Evolutionary conservation across 1,140 invertebrate genomes (phyloP).

Genomic region (Cydia fagiglandana): DNA sequence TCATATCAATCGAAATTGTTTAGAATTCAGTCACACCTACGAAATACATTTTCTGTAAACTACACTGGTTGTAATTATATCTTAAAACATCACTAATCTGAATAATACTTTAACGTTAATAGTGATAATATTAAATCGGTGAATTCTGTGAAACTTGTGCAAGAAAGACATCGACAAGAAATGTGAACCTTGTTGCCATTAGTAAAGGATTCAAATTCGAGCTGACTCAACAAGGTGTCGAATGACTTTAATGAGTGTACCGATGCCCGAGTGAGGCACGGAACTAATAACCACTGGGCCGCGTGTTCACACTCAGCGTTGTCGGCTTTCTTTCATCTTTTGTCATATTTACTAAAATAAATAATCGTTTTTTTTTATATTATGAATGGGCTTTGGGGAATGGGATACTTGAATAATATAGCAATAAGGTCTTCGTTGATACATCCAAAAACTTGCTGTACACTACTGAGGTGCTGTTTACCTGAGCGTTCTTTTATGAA

Average conservation of each 20-base stretch:
- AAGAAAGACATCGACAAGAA: neutral
- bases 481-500: too few species aligned
- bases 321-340: constrained; percentile 4
- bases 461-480: too few species aligned
- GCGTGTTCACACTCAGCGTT: neutral
- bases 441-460: too few species aligned
- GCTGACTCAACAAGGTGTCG: neutral
- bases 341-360: neutral
- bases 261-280: neutral
- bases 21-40: neutral
- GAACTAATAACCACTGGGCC: neutral
- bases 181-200: neutral
- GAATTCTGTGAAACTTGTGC: neutral
- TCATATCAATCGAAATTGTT: neutral
- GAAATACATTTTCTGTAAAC: neutral
- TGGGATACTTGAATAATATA: too few species aligned
- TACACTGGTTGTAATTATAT: neutral
- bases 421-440: too few species aligned
- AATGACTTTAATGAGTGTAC: neutral
- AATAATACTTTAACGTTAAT: neutral
- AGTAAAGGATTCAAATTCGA: neutral
- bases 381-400: too few species aligned
- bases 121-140: neutral
- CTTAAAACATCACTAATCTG: neutral
- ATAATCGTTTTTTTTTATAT: too few species aligned